Percentiles rank a stretch among this genome's conserved stretches.
phyloP scores from a whole-genome alignment of 2,888 invertebrate species.

The Laothoe populi region DNA sequence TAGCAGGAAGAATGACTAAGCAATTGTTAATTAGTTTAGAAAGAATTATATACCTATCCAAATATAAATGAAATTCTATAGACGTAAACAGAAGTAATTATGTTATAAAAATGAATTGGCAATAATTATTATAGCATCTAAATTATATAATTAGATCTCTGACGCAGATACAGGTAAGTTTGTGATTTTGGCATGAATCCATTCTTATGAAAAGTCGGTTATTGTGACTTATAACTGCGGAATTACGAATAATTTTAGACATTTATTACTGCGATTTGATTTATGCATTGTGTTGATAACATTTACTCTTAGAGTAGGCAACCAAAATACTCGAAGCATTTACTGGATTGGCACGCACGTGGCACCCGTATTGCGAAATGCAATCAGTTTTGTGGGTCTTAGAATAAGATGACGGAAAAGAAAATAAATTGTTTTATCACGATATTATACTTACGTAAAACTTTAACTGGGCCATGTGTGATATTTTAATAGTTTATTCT shows the following conservation, averaged over 20 bases:
- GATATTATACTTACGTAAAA: no score
- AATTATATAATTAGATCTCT: conserved; percentile 43
- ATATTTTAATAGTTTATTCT: no score
- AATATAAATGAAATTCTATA: no score
- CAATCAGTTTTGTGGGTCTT: background rate
- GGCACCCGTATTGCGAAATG: background rate
- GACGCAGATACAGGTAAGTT: conserved; percentile 49
- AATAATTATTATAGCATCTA: background rate
- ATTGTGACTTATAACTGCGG: conserved; percentile 13
- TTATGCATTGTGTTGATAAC: conserved; percentile 13
- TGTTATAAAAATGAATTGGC: no score
- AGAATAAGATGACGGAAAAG: background rate
- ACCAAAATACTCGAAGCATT: no score
- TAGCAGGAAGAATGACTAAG: no score
- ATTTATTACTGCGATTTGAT: conserved; percentile 7
- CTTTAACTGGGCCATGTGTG: no score
- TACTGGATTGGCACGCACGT: conserved; percentile 14
- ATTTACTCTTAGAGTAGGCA: no score
- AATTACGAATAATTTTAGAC: conserved; percentile 7
- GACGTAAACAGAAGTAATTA: no score
- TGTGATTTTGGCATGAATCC: conserved; percentile 42
- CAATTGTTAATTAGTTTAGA: no score
- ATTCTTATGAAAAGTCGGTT: conserved; percentile 26
- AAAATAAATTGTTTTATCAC: no score
- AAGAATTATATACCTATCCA: no score